A percentile compares a stretch with the other conserved stretches of the same genome.
Conservation (phyloP, 30 jellyfish, hydroid and myxozoan genomes). For the Pelagia noctiluca region DNA sequence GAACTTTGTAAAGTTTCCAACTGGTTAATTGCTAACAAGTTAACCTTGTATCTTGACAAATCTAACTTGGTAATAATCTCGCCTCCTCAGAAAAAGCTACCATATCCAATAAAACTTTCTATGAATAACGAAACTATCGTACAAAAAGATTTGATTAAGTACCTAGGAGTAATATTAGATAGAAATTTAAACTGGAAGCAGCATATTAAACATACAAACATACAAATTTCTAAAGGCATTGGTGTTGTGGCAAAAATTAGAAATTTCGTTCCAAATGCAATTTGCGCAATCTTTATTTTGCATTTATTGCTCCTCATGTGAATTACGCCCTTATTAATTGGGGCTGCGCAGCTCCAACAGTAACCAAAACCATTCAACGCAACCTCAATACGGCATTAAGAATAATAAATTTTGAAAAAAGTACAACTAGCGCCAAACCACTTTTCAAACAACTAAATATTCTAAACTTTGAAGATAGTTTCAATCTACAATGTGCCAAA, state of each 20-base stretch:
- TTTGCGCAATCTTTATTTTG: background rate
- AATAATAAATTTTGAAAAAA: background rate
- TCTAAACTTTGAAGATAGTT: background rate
- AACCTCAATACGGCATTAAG: background rate
- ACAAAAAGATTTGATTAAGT: no score
- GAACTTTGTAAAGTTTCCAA: conserved; percentile 10
- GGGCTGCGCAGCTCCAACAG: background rate
- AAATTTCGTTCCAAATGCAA: no score
- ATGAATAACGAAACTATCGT: background rate
- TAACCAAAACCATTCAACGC: background rate
- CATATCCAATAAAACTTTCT: conserved; percentile 1
- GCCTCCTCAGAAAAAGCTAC: conserved; percentile 4
- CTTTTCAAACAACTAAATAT: background rate
- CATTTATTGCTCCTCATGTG: conserved; percentile 5
- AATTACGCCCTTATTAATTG: conserved; percentile 2
- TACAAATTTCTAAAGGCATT: background rate
- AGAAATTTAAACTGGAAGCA: no score
- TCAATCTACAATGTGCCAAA: background rate
- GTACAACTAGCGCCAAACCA: conserved; percentile 8
- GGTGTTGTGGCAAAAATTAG: background rate
- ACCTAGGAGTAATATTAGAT: no score
- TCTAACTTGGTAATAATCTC: background rate
- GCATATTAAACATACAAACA: background rate
- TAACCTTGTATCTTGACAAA: background rate
- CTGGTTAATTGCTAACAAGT: no score